Conservation (phyloP, 2,797 vertebrate genomes). For the Scolopax bukidnonensis region DNA sequence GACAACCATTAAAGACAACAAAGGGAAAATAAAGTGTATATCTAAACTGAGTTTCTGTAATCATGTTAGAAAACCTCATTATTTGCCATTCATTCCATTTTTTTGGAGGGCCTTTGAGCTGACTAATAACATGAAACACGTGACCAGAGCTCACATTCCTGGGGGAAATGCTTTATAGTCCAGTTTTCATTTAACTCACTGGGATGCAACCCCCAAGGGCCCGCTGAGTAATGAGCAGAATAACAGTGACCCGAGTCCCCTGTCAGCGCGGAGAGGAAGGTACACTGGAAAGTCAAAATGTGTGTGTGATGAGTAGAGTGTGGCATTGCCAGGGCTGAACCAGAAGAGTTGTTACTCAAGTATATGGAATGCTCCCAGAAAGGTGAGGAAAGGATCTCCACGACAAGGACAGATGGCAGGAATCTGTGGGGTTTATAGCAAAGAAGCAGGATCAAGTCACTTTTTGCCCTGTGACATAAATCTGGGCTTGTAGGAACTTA, state of each 20-base stretch:
- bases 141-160: background rate
- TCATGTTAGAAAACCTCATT: background rate
- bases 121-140: background rate
- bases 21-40: background rate
- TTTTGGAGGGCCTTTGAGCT: background rate
- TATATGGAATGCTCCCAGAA: background rate
- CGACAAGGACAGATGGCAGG: background rate
- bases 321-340: background rate
- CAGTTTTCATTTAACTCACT: background rate
- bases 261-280: background rate
- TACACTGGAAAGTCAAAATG: background rate
- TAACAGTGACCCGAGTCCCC: background rate
- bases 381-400: background rate
- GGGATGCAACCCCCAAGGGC: background rate
- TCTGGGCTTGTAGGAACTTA: background rate
- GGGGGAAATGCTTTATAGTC: background rate
- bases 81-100: background rate
- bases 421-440: background rate
- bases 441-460: background rate
- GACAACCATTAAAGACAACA: background rate
- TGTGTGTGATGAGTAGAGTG: background rate
- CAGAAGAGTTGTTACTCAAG: background rate
- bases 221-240: background rate
- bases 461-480: background rate
- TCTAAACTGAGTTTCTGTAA: background rate